Base-by-base conservation (phyloP, 2,113 vertebrate species). In the Spheniscus mendiculus region DNA sequence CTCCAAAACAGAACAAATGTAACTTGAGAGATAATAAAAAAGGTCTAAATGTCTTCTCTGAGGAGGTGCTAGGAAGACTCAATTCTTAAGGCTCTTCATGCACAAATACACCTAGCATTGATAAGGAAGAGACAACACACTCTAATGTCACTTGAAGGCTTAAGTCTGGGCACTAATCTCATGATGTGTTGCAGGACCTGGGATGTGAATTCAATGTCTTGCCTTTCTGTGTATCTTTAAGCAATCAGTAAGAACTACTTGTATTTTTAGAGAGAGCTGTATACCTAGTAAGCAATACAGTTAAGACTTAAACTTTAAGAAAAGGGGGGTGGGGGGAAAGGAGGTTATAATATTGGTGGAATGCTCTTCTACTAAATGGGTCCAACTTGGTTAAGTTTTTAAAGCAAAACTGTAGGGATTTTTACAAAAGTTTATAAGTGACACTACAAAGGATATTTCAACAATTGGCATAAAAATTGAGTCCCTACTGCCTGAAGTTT, bases 71-170 rank as follows among this genome's bases (percentile, higher is more conserved):
- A 32, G 65, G 22, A 10, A 63, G 2, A 0, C 7, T 45, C 15
- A 67, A 12, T 40, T 73, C 32, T 84, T 69, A 56, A 47, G 69
- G 11, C 1, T 79, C 36, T 63, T 55, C 9, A 26, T 45, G 7
- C 0, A 0, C 47, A 87, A 71, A 59, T 55, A 61, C 0, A 0
- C 18, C 10, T 40, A 71, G 30, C 10, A 10, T 8, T 42, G 11
- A 44, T 45, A 9, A 70, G 29, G 45, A 78, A 63, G 18, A 66
- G 27, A 50, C 22, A 10, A 52, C 15, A n/a, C 25, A 40, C 15
- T n/a, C 15, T 26, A 61, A 53, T 2, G 10, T 26, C 19, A 34
- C 20, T 52, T 73, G 47, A 50, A 81, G 27, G 12, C 17, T 82
- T 69, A 38, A 81, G 14, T 13, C 19, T 65, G 52, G 26, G 13